Evolutionary conservation across 2,113 vertebrate genomes (phyloP).

Genomic region (Thomomys bottae): DNA sequence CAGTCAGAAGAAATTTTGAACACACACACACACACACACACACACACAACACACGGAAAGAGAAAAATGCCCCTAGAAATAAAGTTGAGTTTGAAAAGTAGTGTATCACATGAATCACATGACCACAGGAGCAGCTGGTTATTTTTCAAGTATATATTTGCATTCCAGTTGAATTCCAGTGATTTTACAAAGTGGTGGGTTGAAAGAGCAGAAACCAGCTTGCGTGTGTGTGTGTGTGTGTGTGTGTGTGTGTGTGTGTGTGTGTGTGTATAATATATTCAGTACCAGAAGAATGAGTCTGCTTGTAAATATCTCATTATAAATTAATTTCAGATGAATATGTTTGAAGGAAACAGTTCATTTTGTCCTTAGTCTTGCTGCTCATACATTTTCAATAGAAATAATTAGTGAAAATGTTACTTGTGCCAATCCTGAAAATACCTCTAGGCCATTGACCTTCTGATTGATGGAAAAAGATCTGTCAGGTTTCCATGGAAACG

Average conservation of each 20-base stretch:
- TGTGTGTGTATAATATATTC: not conserved
- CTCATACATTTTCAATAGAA: not conserved
- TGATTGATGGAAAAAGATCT: not conserved
- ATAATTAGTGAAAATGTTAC: not conserved
- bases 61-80: slow-evolving; percentile 32
- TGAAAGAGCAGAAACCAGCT: not conserved
- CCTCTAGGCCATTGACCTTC: not conserved
- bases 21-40: not conserved
- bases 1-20: slow-evolving; percentile 8
- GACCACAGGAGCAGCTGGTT: not conserved
- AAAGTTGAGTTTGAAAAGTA: slow-evolving; percentile 16
- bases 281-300: not conserved
- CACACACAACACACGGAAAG: not conserved
- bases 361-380: not conserved
- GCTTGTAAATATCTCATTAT: not conserved
- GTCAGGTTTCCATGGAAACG: not conserved
- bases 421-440: not conserved
- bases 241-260: too few species aligned
- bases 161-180: slow-evolving; percentile 23
- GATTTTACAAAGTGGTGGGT: not conserved
- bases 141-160: slow-evolving; percentile 14
- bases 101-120: not conserved
- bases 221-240: not conserved
- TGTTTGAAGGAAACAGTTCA: not conserved
- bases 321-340: slow-evolving; percentile 34